Evolutionary conservation across 2,797 vertebrate species (phyloP).

Genomic region (Amblyopsis hoosieri): DNA sequence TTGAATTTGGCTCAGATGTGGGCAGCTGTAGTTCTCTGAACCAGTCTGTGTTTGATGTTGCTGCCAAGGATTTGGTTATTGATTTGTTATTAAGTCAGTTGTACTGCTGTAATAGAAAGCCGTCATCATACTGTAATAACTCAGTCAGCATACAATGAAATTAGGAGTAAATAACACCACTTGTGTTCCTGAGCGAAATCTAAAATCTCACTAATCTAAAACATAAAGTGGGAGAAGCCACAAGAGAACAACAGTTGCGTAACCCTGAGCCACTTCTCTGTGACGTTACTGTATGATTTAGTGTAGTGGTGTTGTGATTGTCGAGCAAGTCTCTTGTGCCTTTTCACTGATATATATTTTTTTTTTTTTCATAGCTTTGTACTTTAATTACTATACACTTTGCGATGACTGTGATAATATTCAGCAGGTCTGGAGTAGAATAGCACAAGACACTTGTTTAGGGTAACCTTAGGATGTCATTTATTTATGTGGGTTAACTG

Average conservation of each 20-base stretch:
- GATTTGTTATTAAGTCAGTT: not conserved
- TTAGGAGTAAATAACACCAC: no score
- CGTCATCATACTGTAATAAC: no score
- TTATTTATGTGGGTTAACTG: constrained; percentile 33
- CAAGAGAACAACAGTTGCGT: not conserved
- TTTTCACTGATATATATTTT: constrained; percentile 66
- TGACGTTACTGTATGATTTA: constrained; percentile 56
- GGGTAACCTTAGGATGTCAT: constrained; percentile 55
- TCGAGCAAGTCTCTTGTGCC: constrained; percentile 73
- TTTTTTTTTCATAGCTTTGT: constrained; percentile 76
- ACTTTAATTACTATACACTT: constrained; percentile 73
- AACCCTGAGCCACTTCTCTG: constrained; percentile 49
- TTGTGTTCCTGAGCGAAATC: not conserved
- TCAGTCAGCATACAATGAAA: no score
- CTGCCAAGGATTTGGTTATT: not conserved
- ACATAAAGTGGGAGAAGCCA: constrained; percentile 11
- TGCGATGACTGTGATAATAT: constrained; percentile 68
- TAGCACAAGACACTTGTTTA: constrained; percentile 62
- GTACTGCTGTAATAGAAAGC: not conserved
- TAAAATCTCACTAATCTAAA: not conserved
- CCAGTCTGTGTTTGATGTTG: constrained; percentile 12
- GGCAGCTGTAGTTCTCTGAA: constrained; percentile 36
- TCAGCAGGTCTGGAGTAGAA: constrained; percentile 82
- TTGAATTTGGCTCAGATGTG: constrained; percentile 55
- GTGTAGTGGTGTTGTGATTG: constrained; percentile 68